Evolutionary conservation across 2,797 vertebrate species (phyloP).

Genomic region (Propithecus perrieri): DNA sequence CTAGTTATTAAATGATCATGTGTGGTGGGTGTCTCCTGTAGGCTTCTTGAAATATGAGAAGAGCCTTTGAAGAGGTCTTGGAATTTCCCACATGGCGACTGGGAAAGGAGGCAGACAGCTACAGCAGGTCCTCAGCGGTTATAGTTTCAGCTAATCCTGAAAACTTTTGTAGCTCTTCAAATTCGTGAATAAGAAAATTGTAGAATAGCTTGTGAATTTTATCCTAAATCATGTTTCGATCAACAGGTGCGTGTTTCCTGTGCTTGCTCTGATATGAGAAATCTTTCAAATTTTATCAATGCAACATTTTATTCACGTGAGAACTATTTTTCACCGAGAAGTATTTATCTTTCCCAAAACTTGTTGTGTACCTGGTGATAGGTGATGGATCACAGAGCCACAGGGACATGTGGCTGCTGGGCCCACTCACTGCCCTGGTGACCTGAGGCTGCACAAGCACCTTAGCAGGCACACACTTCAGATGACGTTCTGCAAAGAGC

Average conservation of each 20-base stretch:
- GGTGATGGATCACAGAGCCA: background rate
- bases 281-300: background rate
- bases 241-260: background rate
- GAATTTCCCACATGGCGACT: background rate
- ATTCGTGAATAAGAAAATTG: background rate
- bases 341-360: background rate
- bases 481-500: background rate
- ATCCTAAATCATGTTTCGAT: background rate
- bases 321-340: background rate
- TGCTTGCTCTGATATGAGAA: background rate
- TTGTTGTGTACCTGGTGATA: background rate
- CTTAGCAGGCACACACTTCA: accelerated
- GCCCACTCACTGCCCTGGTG: too few relatives aligned
- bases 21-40: background rate
- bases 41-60: background rate
- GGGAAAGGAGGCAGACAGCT: background rate
- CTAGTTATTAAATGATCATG: background rate
- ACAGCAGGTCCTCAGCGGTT: accelerated
- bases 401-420: accelerated
- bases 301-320: background rate
- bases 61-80: background rate
- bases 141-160: background rate
- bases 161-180: background rate
- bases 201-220: background rate
- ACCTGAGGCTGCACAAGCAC: background rate